Percentiles rank a stretch among this genome's conserved stretches.
phyloP scores from a whole-genome alignment of 35 echinoderm and acorn worm species.

The Apostichopus japonicus region DNA sequence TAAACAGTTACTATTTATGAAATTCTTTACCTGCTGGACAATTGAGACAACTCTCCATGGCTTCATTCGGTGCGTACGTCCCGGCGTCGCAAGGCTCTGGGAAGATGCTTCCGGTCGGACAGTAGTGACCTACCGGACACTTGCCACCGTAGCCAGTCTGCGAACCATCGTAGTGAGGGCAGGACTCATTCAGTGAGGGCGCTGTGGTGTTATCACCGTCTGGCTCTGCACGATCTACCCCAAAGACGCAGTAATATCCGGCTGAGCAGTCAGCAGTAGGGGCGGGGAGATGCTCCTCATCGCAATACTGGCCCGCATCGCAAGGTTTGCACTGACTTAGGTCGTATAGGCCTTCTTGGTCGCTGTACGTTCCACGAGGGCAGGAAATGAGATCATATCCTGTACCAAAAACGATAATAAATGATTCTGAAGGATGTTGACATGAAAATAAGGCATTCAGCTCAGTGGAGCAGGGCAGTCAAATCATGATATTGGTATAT shows the following conservation, averaged over 20 bases:
- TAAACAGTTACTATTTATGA: too few relatives aligned
- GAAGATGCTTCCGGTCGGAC: slow-evolving; percentile 66
- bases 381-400: slow-evolving; percentile 86
- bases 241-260: slow-evolving; percentile 89
- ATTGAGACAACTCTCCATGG: slow-evolving; percentile 68
- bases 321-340: slow-evolving; percentile 88
- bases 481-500: too few relatives aligned
- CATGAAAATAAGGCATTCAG: too few relatives aligned
- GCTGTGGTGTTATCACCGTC: slow-evolving; percentile 83
- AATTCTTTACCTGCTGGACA: slow-evolving; percentile 82
- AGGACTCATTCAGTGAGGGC: slow-evolving; percentile 67
- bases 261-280: slow-evolving; percentile 63
- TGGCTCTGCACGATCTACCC: slow-evolving; percentile 79
- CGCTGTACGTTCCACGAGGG: slow-evolving; percentile 90
- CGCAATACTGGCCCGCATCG: slow-evolving; percentile 85
- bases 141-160: slow-evolving; percentile 86
- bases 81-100: slow-evolving; percentile 81
- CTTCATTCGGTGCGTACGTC: slow-evolving; percentile 80
- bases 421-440: too few relatives aligned
- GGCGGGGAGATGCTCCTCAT: slow-evolving; percentile 69
- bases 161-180: slow-evolving; percentile 79
- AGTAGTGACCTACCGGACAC: slow-evolving; percentile 86
- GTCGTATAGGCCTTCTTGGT: slow-evolving; percentile 70
- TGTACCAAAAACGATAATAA: not conserved
- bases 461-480: too few relatives aligned